Conservation (phyloP, 2,797 vertebrate species). For the Tauraco hartlaubi region DNA sequence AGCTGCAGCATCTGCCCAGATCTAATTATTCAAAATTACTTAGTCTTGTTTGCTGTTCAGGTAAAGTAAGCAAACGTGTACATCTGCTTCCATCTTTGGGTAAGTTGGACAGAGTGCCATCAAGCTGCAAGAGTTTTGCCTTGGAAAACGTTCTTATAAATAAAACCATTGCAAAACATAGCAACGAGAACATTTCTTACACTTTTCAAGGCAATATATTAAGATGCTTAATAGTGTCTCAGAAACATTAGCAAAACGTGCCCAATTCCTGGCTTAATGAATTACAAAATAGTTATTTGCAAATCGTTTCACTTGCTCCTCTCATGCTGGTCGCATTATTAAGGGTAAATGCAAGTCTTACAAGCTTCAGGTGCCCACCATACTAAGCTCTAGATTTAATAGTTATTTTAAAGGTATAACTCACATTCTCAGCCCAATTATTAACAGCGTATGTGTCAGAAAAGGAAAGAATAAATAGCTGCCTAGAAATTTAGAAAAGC, state of each 20-base stretch:
- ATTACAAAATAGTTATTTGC: constrained; percentile 52
- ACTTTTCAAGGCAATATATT: constrained; percentile 6
- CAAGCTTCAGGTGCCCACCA: not conserved
- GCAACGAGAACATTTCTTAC: constrained; percentile 39
- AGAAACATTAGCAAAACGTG: not conserved
- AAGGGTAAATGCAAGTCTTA: constrained; percentile 15
- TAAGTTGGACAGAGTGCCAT: not conserved
- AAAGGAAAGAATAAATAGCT: not conserved
- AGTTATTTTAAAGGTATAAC: constrained; percentile 5
- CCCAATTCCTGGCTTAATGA: constrained; percentile 37
- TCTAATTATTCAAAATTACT: not conserved
- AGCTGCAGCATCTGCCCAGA: not conserved
- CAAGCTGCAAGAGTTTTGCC: not conserved
- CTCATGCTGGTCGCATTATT: not conserved
- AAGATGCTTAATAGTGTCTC: constrained; percentile 12
- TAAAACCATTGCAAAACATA: constrained; percentile 8
- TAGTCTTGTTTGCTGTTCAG: not conserved
- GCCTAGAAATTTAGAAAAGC: not conserved
- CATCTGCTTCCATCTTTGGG: not conserved
- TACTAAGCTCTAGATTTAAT: not conserved
- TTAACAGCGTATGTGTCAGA: not conserved
- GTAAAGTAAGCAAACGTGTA: not conserved
- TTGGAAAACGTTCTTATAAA: not conserved
- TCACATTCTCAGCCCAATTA: not conserved
- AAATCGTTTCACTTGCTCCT: constrained; percentile 37